Evolutionary conservation across 2,888 invertebrate genomes (phyloP).

Genomic region (Monopis laevigella): DNA sequence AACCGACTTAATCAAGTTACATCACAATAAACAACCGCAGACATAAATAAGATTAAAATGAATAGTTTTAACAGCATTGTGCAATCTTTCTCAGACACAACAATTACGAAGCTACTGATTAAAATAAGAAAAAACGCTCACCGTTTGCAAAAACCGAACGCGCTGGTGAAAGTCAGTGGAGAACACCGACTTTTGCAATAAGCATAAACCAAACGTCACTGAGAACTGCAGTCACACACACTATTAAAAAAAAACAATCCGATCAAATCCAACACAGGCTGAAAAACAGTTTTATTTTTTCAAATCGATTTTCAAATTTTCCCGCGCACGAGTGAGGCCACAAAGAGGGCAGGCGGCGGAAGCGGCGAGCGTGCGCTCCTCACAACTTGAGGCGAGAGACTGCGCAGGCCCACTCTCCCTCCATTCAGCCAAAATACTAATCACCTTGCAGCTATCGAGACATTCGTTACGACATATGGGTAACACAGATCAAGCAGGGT

Average conservation of each 20-base stretch:
- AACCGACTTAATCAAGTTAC: conserved; percentile 10
- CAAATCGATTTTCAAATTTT: conserved; percentile 27
- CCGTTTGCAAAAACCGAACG: conserved; percentile 46
- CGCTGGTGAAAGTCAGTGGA: conserved; percentile 36
- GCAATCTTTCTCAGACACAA: conserved; percentile 26
- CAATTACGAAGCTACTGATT: conserved; percentile 42
- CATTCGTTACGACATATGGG: conserved; percentile 28
- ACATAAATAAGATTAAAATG: conserved; percentile 10
- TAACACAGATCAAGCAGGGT: conserved; percentile 8
- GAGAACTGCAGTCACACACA: conserved; percentile 44
- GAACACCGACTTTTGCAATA: conserved; percentile 22
- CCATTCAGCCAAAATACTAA: conserved; percentile 54
- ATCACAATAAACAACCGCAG: conserved; percentile 9
- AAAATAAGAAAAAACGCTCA: conserved; percentile 51
- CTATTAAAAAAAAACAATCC: no score
- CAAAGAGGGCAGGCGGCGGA: conserved; percentile 28
- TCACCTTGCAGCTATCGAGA: conserved; percentile 57
- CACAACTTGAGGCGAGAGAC: conserved; percentile 55
- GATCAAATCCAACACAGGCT: conserved; percentile 13
- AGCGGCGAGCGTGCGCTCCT: conserved; percentile 44
- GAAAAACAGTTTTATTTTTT: no score
- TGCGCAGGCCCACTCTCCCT: conserved; percentile 48
- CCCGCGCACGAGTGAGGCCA: conserved; percentile 32
- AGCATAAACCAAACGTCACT: conserved; percentile 28
- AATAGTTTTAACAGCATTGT: conserved; percentile 25